Conservation (phyloP, 2,797 vertebrate species). For the Macroramphosus scolopax region DNA sequence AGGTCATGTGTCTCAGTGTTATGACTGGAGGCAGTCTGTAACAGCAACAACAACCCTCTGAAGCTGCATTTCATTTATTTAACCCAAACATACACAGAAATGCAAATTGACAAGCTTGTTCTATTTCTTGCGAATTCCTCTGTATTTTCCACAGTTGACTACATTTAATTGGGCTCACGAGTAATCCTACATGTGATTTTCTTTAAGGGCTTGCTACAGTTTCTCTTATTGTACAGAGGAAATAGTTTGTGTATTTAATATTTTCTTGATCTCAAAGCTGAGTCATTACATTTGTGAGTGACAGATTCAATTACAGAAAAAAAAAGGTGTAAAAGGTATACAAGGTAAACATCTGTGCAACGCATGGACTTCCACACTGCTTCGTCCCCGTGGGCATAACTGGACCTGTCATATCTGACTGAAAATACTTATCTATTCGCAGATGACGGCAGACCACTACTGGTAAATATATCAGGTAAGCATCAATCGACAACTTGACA, state of each 20-base stretch:
- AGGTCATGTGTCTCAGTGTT: neutral
- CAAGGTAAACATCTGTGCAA: slow-evolving; percentile 3
- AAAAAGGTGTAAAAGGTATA: slow-evolving; percentile 8
- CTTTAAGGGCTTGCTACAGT: too few relatives aligned
- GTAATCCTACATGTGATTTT: too few relatives aligned
- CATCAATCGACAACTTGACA: slow-evolving; percentile 19
- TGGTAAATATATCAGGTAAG: slow-evolving; percentile 20
- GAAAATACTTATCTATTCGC: slow-evolving; percentile 33
- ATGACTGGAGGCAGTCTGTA: neutral
- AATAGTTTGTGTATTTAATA: too few relatives aligned
- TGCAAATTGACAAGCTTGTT: too few relatives aligned
- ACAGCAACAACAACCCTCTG: neutral
- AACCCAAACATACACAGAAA: too few relatives aligned
- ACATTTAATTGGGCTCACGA: too few relatives aligned
- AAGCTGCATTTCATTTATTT: neutral
- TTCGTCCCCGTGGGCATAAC: too few relatives aligned
- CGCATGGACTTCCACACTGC: neutral
- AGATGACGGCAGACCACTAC: slow-evolving; percentile 14
- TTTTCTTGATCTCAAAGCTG: neutral
- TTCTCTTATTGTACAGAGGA: too few relatives aligned
- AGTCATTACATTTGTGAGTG: slow-evolving; percentile 11
- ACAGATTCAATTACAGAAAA: slow-evolving; percentile 18
- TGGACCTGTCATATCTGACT: slow-evolving; percentile 21
- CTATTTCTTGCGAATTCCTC: too few relatives aligned
- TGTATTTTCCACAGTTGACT: too few relatives aligned